These are phyloP conservation scores for Cinara cedri DNA, from an alignment of 2,888 invertebrate genomes.

Conservation along the genomic window DNA sequence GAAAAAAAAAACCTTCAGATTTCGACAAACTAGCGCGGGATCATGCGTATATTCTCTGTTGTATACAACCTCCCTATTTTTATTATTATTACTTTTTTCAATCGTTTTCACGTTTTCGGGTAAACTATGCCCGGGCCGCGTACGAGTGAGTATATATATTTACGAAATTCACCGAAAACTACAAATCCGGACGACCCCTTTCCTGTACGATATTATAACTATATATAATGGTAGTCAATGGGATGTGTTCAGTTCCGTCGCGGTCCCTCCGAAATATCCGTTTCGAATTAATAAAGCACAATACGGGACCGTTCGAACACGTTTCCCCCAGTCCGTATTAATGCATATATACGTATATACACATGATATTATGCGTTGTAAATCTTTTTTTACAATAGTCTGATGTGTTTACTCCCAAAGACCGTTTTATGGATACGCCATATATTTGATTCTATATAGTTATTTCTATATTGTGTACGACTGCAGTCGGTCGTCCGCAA, in stretches of 20 bases:
- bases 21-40: no score
- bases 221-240: not conserved
- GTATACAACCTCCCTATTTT: no score
- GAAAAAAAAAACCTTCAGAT: no score
- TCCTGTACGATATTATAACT: not conserved
- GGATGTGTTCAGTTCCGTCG: not conserved
- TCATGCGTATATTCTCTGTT: no score
- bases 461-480: no score
- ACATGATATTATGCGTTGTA: not conserved
- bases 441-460: not conserved
- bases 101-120: no score
- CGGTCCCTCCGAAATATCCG: not conserved
- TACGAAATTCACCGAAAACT: not conserved
- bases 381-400: slow-evolving; percentile 16
- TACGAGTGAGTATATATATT: not conserved
- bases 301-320: not conserved
- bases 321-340: not conserved
- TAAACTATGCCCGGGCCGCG: no score
- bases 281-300: slow-evolving; percentile 30
- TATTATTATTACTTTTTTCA: no score
- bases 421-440: slow-evolving; percentile 25
- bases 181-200: slow-evolving; percentile 11
- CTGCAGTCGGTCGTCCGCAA: no score
- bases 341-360: no score
- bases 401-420: not conserved